Evolutionary conservation across 2,888 invertebrate species (phyloP).

Genomic region (Oxyteleia sp.): DNA sequence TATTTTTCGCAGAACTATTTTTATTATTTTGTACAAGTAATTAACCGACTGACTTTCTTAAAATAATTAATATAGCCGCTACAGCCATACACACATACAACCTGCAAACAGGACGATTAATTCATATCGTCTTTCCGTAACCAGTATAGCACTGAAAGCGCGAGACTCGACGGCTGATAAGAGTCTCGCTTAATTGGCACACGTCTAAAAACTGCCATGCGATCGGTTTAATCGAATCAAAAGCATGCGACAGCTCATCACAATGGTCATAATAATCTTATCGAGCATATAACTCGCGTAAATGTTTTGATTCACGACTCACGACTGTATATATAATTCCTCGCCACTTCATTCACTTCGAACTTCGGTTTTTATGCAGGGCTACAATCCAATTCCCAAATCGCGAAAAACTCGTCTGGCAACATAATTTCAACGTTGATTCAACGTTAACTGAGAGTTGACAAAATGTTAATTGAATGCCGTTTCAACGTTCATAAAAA

Average conservation of each 20-base stretch:
- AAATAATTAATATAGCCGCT: no score
- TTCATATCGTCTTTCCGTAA: constrained; percentile 17
- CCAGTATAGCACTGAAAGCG: constrained; percentile 22
- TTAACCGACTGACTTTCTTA: no score
- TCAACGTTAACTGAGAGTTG: no score
- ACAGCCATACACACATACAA: not conserved
- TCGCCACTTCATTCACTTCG: no score
- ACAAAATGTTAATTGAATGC: no score
- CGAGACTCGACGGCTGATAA: constrained; percentile 40
- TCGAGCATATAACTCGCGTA: constrained; percentile 44
- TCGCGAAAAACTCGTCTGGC: no score
- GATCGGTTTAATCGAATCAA: constrained; percentile 61
- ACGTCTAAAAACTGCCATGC: constrained; percentile 51
- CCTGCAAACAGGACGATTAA: constrained; percentile 16
- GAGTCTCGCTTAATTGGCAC: constrained; percentile 38
- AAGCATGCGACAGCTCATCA: constrained; percentile 57
- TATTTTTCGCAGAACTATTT: no score
- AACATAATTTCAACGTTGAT: no score
- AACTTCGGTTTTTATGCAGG: no score
- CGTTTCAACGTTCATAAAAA: no score
- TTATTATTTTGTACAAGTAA: no score
- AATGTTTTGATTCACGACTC: constrained; percentile 55
- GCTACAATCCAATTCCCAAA: no score
- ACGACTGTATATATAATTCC: constrained; percentile 6
- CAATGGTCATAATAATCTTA: constrained; percentile 62